phyloP scores from a whole-genome alignment of 2,113 vertebrate genomes.

The Barnardius zonarius region DNA sequence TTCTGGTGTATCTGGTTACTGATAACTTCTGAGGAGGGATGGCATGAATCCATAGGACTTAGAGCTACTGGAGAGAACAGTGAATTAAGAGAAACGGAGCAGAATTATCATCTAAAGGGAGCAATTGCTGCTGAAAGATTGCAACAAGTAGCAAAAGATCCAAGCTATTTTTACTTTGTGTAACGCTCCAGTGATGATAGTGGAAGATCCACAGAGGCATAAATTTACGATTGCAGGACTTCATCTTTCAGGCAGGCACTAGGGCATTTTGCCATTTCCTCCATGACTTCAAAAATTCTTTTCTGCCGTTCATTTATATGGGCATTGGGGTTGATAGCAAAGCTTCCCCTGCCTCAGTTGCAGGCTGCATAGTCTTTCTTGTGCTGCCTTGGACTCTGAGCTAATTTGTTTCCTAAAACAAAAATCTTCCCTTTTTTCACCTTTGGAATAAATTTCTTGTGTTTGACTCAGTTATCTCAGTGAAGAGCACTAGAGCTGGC shows the following conservation, averaged over 20 bases:
- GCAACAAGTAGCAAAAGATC: not conserved
- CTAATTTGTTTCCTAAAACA: constrained; percentile 2
- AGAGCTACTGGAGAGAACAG: not conserved
- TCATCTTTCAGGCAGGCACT: not conserved
- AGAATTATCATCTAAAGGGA: not conserved
- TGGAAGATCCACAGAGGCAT: not conserved
- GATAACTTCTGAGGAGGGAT: not conserved
- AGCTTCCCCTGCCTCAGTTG: not conserved
- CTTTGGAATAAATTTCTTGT: not conserved
- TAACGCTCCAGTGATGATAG: not conserved
- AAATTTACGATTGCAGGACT: not conserved
- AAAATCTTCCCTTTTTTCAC: not conserved
- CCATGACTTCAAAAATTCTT: not conserved
- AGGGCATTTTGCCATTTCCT: not conserved
- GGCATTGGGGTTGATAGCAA: not conserved
- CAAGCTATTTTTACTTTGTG: not conserved
- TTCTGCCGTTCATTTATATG: not conserved
- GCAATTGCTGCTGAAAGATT: not conserved
- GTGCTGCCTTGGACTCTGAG: not conserved
- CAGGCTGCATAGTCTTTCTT: not conserved
- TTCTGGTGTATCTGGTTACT: not conserved
- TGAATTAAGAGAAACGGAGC: not conserved
- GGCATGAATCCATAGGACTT: not conserved
- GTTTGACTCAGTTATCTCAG: constrained; percentile 3
- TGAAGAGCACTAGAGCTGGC: not conserved